Conservation (phyloP, 2,888 invertebrate species). For the Diarsia rubi region DNA sequence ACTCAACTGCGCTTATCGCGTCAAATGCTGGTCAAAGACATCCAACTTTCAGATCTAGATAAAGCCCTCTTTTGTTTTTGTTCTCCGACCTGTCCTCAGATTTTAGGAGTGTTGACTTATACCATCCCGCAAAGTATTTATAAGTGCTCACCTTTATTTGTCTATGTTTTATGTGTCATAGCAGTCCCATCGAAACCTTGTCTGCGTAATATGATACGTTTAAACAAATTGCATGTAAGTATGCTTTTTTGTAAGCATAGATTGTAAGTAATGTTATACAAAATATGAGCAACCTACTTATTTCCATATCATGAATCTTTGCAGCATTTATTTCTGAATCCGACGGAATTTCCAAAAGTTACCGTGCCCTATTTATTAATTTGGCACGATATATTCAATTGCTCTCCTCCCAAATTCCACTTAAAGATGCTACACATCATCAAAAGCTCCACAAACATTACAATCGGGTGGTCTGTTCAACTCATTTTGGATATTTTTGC, state of each 20-base stretch:
- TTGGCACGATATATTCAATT: not conserved
- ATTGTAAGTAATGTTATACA: not conserved
- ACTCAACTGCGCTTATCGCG: constrained; percentile 21
- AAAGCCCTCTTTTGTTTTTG: constrained; percentile 13
- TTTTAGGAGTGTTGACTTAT: not conserved
- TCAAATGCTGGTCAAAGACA: constrained; percentile 16
- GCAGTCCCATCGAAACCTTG: not conserved
- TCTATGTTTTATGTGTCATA: too few species aligned
- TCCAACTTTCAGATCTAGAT: constrained; percentile 9
- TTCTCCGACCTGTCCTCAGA: not conserved
- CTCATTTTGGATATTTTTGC: not conserved
- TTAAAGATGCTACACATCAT: not conserved
- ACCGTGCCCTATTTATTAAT: not conserved
- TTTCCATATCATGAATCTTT: not conserved
- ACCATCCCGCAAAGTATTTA: not conserved
- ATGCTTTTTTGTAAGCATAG: too few species aligned
- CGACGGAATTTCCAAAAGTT: not conserved
- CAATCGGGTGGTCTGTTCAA: not conserved
- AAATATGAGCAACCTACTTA: not conserved
- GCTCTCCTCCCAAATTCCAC: not conserved
- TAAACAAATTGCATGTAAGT: not conserved
- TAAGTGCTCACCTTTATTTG: too few species aligned
- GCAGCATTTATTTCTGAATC: not conserved
- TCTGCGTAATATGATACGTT: too few species aligned
- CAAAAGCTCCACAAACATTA: not conserved